Conservation (phyloP, 2,888 invertebrate species). For the Andrena haemorrhoa region DNA sequence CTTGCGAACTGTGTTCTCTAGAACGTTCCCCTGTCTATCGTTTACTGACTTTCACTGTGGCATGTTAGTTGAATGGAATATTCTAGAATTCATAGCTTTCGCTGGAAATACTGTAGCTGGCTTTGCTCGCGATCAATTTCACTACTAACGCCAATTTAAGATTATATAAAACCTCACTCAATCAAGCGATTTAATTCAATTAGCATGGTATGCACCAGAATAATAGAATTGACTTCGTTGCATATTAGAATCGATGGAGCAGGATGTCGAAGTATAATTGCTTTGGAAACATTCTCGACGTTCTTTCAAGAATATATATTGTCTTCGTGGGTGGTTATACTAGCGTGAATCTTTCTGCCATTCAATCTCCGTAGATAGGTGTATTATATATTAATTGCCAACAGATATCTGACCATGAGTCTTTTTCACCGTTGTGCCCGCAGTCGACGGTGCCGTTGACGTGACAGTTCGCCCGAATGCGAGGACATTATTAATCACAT, state of each 20-base stretch:
- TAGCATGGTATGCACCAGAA: slow-evolving; percentile 16
- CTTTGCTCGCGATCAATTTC: neutral
- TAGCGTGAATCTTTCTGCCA: slow-evolving; percentile 43
- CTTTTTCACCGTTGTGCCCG: neutral
- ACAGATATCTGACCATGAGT: neutral
- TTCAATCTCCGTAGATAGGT: neutral
- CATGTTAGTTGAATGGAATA: neutral
- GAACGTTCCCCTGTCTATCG: neutral
- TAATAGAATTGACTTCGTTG: slow-evolving; percentile 19
- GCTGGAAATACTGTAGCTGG: neutral
- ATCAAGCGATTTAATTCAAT: slow-evolving; percentile 2
- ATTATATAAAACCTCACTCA: neutral
- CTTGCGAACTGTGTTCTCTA: neutral
- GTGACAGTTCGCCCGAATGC: slow-evolving; percentile 61
- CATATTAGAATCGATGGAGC: slow-evolving; percentile 3
- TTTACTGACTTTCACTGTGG: too few species aligned
- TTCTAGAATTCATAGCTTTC: neutral
- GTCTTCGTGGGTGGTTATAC: slow-evolving; percentile 65
- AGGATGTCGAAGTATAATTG: slow-evolving; percentile 37
- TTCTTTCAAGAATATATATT: slow-evolving; percentile 45
- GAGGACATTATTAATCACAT: slow-evolving; percentile 78
- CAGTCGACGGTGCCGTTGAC: neutral
- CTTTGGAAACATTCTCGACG: slow-evolving; percentile 13
- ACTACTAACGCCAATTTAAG: neutral
- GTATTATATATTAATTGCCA: slow-evolving; percentile 1